These are phyloP conservation scores for Amblyjoppa fuscipennis DNA, from an alignment of 2,888 invertebrate species.

Conservation along the genomic window DNA sequence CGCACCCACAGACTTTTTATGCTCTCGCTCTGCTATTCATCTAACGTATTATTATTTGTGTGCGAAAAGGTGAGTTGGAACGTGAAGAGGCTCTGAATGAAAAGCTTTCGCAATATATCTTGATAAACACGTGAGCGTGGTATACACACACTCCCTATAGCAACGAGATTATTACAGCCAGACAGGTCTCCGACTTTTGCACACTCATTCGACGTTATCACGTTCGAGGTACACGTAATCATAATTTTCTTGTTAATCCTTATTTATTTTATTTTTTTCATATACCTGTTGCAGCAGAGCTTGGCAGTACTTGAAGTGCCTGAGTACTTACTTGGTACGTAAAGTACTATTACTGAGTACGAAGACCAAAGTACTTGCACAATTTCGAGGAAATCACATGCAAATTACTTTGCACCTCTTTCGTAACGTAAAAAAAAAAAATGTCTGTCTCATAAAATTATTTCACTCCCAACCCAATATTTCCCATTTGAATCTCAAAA, in stretches of 20 bases:
- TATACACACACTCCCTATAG: neutral
- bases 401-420: too few relatives aligned
- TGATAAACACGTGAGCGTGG: conserved; percentile 35
- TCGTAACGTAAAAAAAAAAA: too few relatives aligned
- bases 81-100: conserved; percentile 30
- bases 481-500: too few relatives aligned
- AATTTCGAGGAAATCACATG: too few relatives aligned
- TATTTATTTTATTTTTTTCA: conserved; percentile 2
- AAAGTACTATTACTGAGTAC: too few relatives aligned
- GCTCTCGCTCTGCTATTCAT: conserved; percentile 54
- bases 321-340: too few relatives aligned
- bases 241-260: conserved; percentile 47
- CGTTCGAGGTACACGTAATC: neutral
- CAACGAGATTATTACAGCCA: conserved; percentile 22
- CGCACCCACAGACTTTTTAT: conserved; percentile 40
- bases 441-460: too few relatives aligned
- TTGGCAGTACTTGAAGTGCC: too few relatives aligned
- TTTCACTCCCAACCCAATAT: too few relatives aligned
- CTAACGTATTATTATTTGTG: conserved; percentile 50
- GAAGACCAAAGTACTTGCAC: too few relatives aligned
- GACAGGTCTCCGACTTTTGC: conserved; percentile 51
- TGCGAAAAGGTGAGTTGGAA: conserved; percentile 42
- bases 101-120: conserved; percentile 55
- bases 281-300: conserved; percentile 19
- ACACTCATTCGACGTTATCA: conserved; percentile 48